phyloP scores from a whole-genome alignment of 2,888 invertebrate species.

The Diogma glabrata region DNA sequence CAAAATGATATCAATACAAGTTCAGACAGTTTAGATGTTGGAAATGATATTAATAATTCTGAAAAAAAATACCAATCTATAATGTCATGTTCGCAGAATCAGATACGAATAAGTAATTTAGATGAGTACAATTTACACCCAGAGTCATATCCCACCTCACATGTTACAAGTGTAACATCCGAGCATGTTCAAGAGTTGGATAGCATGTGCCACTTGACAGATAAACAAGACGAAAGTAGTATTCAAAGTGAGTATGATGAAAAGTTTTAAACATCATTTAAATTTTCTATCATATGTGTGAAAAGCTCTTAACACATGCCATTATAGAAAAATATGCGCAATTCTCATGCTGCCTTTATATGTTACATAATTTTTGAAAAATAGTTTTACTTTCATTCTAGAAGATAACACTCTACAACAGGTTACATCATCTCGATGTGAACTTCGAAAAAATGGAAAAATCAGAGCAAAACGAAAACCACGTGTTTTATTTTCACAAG shows the following conservation, averaged over 20 bases:
- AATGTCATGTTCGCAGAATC: neutral
- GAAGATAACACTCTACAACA: conserved; percentile 32
- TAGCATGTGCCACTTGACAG: conserved; percentile 22
- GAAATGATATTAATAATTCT: neutral
- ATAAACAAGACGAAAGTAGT: conserved; percentile 15
- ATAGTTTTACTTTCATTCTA: conserved; percentile 16
- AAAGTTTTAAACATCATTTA: too few relatives aligned
- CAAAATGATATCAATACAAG: too few relatives aligned
- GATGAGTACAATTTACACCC: neutral
- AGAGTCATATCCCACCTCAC: neutral
- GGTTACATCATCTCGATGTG: conserved; percentile 54
- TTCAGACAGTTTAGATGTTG: neutral
- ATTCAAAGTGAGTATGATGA: conserved; percentile 18
- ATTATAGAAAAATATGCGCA: too few relatives aligned
- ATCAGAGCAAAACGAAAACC: conserved; percentile 75
- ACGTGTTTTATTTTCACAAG: conserved; percentile 81
- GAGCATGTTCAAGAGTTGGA: conserved; percentile 26
- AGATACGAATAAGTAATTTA: neutral
- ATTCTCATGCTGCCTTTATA: conserved; percentile 1
- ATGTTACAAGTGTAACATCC: conserved; percentile 18
- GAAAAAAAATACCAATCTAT: conserved; percentile 1
- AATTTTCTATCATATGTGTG: too few relatives aligned
- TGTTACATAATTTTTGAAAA: neutral
- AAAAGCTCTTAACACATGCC: too few relatives aligned
- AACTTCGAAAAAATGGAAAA: conserved; percentile 49